Percentiles rank a stretch among this genome's conserved stretches.
phyloP scores from a whole-genome alignment of 1,140 invertebrate genomes.

The Orchestia grillus region DNA sequence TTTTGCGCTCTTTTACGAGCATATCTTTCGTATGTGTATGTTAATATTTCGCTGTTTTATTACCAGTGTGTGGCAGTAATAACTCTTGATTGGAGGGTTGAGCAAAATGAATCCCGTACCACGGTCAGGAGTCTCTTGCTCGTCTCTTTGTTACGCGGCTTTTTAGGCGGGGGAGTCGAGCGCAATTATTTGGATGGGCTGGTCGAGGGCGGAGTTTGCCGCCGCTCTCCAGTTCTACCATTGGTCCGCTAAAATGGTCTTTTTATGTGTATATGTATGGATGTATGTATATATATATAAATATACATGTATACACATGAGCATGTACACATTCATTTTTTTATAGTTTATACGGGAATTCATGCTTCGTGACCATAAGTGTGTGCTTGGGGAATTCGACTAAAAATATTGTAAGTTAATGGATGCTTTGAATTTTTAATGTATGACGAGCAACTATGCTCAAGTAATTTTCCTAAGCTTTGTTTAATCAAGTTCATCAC shows the following conservation, averaged over 20 bases:
- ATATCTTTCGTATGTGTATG: constrained; percentile 55
- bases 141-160: background rate
- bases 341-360: no score
- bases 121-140: constrained; percentile 46
- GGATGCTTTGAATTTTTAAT: background rate
- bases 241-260: constrained; percentile 7
- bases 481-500: no score
- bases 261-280: background rate
- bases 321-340: no score
- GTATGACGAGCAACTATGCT: no score
- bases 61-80: constrained; percentile 48
- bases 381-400: background rate
- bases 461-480: no score
- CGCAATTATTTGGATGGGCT: background rate
- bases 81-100: constrained; percentile 53
- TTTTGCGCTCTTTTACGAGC: constrained; percentile 31
- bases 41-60: constrained; percentile 53
- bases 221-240: background rate
- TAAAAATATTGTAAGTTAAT: background rate
- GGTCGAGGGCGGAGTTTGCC: constrained; percentile 10
- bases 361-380: no score
- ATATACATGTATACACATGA: no score
- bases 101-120: constrained; percentile 51
- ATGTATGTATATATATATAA: no score
- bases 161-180: background rate